Percentiles rank a stretch among this genome's conserved stretches.
Conservation (phyloP, 2,113 vertebrate genomes). For the Plestiodon gilberti region DNA sequence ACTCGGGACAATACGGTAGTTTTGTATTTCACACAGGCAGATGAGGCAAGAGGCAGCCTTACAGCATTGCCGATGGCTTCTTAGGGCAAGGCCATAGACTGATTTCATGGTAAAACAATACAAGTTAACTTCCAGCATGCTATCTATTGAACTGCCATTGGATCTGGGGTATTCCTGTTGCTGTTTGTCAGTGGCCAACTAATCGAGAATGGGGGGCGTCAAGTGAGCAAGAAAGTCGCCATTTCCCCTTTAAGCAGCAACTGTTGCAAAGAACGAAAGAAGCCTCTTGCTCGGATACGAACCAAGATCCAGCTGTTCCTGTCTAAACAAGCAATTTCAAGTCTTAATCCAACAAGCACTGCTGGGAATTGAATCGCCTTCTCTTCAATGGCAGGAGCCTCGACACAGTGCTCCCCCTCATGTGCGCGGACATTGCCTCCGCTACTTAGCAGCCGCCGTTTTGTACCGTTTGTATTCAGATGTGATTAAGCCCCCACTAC, state of each 20-base stretch:
- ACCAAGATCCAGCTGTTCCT: slow-evolving; percentile 37
- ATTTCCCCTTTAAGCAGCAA: slow-evolving; percentile 33
- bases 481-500: slow-evolving; percentile 58
- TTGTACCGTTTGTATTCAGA: slow-evolving; percentile 64
- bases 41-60: too few species aligned
- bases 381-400: slow-evolving; percentile 10
- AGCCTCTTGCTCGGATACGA: not conserved
- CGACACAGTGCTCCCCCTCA: not conserved
- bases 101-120: not conserved
- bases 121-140: not conserved
- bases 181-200: fast-evolving
- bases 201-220: not conserved
- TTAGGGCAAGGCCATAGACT: too few species aligned
- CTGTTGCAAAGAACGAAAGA: slow-evolving; percentile 30
- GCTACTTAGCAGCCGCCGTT: slow-evolving; percentile 57
- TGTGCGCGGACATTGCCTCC: slow-evolving; percentile 53
- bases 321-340: slow-evolving; percentile 57
- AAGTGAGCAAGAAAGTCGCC: not conserved
- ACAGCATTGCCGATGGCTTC: too few species aligned
- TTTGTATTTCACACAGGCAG: too few species aligned
- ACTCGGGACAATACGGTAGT: too few species aligned
- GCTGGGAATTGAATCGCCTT: slow-evolving; percentile 37
- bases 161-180: not conserved
- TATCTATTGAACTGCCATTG: not conserved
- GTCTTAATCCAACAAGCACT: slow-evolving; percentile 42